Percentiles rank a stretch among this genome's conserved stretches.
Evolutionary conservation across 1,140 invertebrate genomes (phyloP).

Genomic region (Drosophila busckii): DNA sequence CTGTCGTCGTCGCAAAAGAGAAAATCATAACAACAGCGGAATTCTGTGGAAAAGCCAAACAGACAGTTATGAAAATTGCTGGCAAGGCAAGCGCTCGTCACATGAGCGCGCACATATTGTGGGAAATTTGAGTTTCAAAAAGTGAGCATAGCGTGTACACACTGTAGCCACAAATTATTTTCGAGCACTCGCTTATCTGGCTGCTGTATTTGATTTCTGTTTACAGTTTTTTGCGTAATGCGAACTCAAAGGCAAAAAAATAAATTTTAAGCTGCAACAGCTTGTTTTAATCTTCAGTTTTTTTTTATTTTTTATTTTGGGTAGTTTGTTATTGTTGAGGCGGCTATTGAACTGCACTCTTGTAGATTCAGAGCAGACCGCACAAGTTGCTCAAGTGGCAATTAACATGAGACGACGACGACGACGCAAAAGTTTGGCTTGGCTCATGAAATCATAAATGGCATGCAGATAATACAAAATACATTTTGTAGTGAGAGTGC

Average conservation of each 20-base stretch:
- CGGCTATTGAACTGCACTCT: slow-evolving; percentile 49
- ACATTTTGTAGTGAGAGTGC: slow-evolving; percentile 39
- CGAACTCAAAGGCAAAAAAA: slow-evolving; percentile 13
- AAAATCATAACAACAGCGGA: slow-evolving; percentile 38
- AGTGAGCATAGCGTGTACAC: too few species aligned
- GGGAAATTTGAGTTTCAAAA: neutral
- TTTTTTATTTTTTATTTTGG: slow-evolving; percentile 30
- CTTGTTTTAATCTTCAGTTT: slow-evolving; percentile 46
- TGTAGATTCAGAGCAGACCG: slow-evolving; percentile 13
- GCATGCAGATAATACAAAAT: slow-evolving; percentile 31
- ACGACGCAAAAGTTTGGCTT: slow-evolving; percentile 12
- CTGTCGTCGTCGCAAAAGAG: slow-evolving; percentile 28
- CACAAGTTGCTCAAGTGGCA: slow-evolving; percentile 52
- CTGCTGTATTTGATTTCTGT: slow-evolving; percentile 46
- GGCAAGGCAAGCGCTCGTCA: slow-evolving; percentile 18
- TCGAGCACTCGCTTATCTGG: neutral
- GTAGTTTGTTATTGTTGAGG: slow-evolving; percentile 15
- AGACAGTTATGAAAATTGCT: slow-evolving; percentile 30
- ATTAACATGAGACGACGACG: slow-evolving; percentile 36
- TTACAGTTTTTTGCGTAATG: slow-evolving; percentile 45
- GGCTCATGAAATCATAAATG: slow-evolving; percentile 37
- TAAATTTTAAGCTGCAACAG: slow-evolving; percentile 12
- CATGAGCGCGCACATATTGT: slow-evolving; percentile 1
- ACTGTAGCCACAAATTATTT: too few species aligned
- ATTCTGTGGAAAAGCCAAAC: slow-evolving; percentile 36